phyloP scores from a whole-genome alignment of 2,888 invertebrate species.

The Phaedon cochleariae region DNA sequence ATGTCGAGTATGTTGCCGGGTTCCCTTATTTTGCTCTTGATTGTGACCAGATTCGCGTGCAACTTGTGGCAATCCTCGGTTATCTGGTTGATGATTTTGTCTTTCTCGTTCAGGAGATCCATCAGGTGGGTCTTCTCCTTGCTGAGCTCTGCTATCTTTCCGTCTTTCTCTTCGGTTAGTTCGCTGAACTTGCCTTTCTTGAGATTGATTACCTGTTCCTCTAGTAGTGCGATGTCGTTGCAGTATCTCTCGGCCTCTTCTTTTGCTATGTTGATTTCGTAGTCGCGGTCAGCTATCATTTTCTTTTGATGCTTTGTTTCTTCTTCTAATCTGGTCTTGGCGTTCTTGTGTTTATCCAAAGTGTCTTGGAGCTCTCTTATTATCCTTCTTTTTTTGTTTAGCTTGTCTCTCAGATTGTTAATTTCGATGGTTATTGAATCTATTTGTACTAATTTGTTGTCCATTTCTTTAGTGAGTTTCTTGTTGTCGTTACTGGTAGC shows the following conservation, averaged over 20 bases:
- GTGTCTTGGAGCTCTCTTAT: constrained; percentile 40
- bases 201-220: constrained; percentile 57
- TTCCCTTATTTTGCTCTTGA: constrained; percentile 60
- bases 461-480: constrained; percentile 34
- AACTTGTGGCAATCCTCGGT: constrained; percentile 66
- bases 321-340: constrained; percentile 50
- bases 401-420: constrained; percentile 43
- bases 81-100: constrained; percentile 68
- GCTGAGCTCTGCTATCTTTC: constrained; percentile 58
- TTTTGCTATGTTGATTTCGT: constrained; percentile 64
- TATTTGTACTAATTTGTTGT: constrained; percentile 30
- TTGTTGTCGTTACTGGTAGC: constrained; percentile 23
- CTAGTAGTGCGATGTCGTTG: constrained; percentile 64
- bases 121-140: constrained; percentile 68
- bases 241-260: constrained; percentile 63
- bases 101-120: constrained; percentile 68
- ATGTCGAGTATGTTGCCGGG: constrained; percentile 67
- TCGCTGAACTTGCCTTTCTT: constrained; percentile 23
- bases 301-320: constrained; percentile 46
- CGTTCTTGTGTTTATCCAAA: constrained; percentile 30
- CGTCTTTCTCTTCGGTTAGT: constrained; percentile 24
- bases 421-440: constrained; percentile 39
- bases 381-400: constrained; percentile 47
- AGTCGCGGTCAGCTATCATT: constrained; percentile 61
- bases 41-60: constrained; percentile 65